phyloP scores from a whole-genome alignment of 2,888 invertebrate species.

The Agriopis marginaria region DNA sequence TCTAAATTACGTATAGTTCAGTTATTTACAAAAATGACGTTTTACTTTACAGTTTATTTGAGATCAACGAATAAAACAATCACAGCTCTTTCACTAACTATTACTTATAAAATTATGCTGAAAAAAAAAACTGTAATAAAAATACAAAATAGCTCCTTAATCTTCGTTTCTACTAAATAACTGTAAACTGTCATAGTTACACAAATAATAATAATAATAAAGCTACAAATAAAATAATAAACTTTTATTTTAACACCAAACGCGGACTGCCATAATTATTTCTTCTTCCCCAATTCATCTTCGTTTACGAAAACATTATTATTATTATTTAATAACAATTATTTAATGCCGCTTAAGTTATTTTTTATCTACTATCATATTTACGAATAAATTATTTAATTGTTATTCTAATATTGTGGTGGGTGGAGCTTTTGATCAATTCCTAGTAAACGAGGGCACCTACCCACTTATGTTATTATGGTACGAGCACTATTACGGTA shows the following conservation, averaged over 20 bases:
- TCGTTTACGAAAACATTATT: constrained; percentile 41
- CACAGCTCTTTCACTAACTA: constrained; percentile 45
- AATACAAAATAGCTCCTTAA: neutral
- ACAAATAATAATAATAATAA: neutral
- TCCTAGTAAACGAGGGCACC: constrained; percentile 24
- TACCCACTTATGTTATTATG: neutral
- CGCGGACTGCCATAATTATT: neutral
- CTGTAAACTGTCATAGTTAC: too few species aligned
- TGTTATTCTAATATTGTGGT: constrained; percentile 31
- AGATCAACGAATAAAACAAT: constrained; percentile 45
- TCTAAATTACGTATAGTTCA: constrained; percentile 68
- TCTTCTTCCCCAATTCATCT: constrained; percentile 27
- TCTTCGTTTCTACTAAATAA: neutral
- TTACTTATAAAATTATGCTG: constrained; percentile 11
- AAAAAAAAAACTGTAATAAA: constrained; percentile 14
- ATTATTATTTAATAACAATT: constrained; percentile 45
- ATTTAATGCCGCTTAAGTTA: constrained; percentile 40
- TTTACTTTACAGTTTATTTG: constrained; percentile 61
- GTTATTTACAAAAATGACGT: constrained; percentile 68
- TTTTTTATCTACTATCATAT: constrained; percentile 34
- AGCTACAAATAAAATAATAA: neutral
- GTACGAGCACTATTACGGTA: neutral
- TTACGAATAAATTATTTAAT: constrained; percentile 40
- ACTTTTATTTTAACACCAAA: neutral
- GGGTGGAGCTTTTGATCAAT: constrained; percentile 47